Base-by-base conservation (phyloP, 2,888 invertebrate species). In the Chironomus riparius region DNA sequence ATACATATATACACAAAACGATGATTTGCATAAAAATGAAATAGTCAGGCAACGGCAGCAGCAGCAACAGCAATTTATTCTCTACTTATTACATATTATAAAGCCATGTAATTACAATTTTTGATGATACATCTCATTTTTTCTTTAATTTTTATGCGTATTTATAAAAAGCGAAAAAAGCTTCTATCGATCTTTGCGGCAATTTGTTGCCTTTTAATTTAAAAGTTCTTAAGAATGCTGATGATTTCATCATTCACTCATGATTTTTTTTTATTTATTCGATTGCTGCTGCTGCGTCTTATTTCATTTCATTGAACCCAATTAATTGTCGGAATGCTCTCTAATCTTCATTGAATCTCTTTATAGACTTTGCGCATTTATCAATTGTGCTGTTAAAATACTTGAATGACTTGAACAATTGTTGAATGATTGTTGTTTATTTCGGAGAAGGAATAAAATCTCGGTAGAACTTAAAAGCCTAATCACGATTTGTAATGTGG, bases 11-110 rank as follows among this genome's bases (percentile, higher is more conserved):
- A 56, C 56, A 56, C 18, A 56, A 12, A 15, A 50, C 21, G 56
- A 71, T 71, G 71, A 71, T 71, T 71, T 71, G 71, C 71, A 71
- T 71, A 71, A 71, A 70, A 70, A 56, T 71, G 3, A 47, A 38
- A 28, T 15, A 68, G 68, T 68, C 68, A 56, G 15, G 18, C 50
- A 48, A 48, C 48, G n/a, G n/a, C 50, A 50, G 15, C 50, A 50
- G 50, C 50, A 56, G 18, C 56, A 56, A 56, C 50, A 56, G 18
- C 56, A 56, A 56, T 18, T 56, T 68, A 21, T 15, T 68, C 68
- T 28, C 38, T 56, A 56, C 15, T 7, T 56, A 38, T 38, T 38
- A 38, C 38, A 38, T 38, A 38, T 38, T 38, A n/a, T 13, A 28
- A 38, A 68, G 48, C 13, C 21, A 22, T 50, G 50, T 71, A 71